A percentile compares a stretch with the other conserved stretches of the same genome.
These are phyloP conservation scores for Ylistrum balloti DNA, from an alignment of 1,140 invertebrate species.

Conservation along the genomic window DNA sequence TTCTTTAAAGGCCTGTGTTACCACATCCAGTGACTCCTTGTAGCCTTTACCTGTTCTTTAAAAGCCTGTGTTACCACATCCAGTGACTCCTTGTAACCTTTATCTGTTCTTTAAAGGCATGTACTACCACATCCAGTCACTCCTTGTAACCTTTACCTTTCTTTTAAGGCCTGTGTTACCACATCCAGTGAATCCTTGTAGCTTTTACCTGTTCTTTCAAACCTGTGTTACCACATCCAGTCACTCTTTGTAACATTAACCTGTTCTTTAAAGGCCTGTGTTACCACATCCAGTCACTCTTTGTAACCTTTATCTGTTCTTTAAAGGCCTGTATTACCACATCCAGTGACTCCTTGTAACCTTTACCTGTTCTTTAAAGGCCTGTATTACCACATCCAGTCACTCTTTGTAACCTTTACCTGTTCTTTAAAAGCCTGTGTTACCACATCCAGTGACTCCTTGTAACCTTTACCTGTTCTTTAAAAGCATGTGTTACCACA, in stretches of 20 bases:
- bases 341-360: too few relatives aligned
- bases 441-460: neutral
- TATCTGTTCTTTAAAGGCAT: slow-evolving; percentile 75
- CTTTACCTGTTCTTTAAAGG: too few relatives aligned
- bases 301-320: too few relatives aligned
- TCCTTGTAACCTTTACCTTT: too few relatives aligned
- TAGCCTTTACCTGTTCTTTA: neutral
- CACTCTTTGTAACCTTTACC: too few relatives aligned
- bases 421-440: neutral
- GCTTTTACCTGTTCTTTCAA: slow-evolving; percentile 75
- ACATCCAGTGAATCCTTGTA: neutral
- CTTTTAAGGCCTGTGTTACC: too few relatives aligned
- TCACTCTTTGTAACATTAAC: neutral
- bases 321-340: too few relatives aligned
- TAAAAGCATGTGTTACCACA: neutral
- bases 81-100: neutral
- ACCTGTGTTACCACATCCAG: neutral
- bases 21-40: too few relatives aligned
- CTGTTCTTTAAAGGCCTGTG: too few relatives aligned
- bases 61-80: neutral
- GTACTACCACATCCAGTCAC: neutral
- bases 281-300: too few relatives aligned
- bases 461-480: slow-evolving; percentile 76
- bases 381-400: too few relatives aligned
- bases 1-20: too few relatives aligned